Conservation (phyloP, 2,797 vertebrate genomes). For the Orestias chungarensis region DNA sequence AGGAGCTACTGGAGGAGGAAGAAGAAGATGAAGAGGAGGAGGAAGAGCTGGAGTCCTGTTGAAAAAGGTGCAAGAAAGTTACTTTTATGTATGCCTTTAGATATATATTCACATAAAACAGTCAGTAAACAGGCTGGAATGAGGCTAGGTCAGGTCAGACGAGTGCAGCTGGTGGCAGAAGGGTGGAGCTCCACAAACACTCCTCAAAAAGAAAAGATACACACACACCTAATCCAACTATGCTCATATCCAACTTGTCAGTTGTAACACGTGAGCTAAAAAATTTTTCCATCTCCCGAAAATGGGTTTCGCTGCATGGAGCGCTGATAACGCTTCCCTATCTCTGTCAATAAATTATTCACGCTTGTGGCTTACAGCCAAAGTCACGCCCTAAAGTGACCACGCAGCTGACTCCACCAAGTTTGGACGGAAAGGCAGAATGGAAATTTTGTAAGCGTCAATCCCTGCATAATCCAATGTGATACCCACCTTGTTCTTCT, state of each 20-base stretch:
- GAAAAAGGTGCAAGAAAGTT: slow-evolving; percentile 8
- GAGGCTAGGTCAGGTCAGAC: slow-evolving; percentile 1
- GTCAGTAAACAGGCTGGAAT: slow-evolving; percentile 11
- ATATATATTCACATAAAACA: slow-evolving; percentile 16
- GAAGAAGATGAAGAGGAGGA: slow-evolving; percentile 57
- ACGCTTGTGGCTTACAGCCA: neutral
- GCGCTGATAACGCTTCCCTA: neutral
- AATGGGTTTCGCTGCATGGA: neutral
- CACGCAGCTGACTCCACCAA: neutral
- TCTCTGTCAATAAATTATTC: slow-evolving; percentile 2
- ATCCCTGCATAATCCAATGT: neutral
- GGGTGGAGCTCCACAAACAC: slow-evolving; percentile 28
- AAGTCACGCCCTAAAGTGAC: neutral
- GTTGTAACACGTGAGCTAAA: slow-evolving; percentile 4
- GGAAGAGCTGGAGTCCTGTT: slow-evolving; percentile 61
- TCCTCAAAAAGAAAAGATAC: slow-evolving; percentile 8
- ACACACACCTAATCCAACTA: slow-evolving; percentile 28
- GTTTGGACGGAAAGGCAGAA: neutral
- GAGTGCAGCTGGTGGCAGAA: neutral
- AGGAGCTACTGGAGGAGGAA: slow-evolving; percentile 64
- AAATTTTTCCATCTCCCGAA: neutral
- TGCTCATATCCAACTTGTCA: slow-evolving; percentile 11
- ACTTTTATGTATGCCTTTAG: slow-evolving; percentile 4
- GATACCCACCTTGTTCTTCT: slow-evolving; percentile 62
- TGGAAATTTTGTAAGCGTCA: neutral